Base-by-base conservation (phyloP, 2,113 vertebrate genomes). In the Uria aalge region DNA sequence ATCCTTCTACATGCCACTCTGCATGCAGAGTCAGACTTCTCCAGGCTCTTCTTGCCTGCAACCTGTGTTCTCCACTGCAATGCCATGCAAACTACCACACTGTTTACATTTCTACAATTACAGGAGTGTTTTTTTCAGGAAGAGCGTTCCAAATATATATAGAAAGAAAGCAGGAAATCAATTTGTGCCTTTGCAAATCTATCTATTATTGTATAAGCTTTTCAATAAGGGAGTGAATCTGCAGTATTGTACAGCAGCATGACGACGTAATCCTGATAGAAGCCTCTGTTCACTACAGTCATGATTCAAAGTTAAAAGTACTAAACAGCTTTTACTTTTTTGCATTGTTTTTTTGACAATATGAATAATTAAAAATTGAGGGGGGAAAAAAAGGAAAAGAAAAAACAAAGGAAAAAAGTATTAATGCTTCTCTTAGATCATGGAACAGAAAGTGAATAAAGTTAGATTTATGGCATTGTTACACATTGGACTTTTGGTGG, bases 141-240 rank as follows among this genome's bases (percentile, higher is more conserved):
- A 85, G 1, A 92, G 6, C 8, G 40, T 85, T 82, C 52, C 19
- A 64, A 90, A 79, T n/a, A 52, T 14, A 32, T 19, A 43, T 19
- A 47, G 27, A 82, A 88, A 88, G 60, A 66, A 93, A 72, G 40
- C 19, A 15, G 62, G 48, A 85, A 95, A 92, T 85, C 27, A 68
- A 41, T 69, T 90, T 73, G 4, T 48, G 36, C 57, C 48, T 85
- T 92, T 85, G 40, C 30, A 73, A 76, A 79, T 80, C 64, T 67
- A 57, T 68, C 23, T 85, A 40, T 82, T 88, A 72, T 9, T 24
- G 15, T 48, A 38, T 48, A 75, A 79, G 11, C 32, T 74, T 88
- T 86, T 76, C 45, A 69, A 41, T 77, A 90, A 86, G 48, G 15
- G 34, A 73, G 16, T 62, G 92, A 90, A 90, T 68, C 63, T 94